Evolutionary conservation across 2,888 invertebrate species (phyloP).

Genomic region (Melolontha melolontha): DNA sequence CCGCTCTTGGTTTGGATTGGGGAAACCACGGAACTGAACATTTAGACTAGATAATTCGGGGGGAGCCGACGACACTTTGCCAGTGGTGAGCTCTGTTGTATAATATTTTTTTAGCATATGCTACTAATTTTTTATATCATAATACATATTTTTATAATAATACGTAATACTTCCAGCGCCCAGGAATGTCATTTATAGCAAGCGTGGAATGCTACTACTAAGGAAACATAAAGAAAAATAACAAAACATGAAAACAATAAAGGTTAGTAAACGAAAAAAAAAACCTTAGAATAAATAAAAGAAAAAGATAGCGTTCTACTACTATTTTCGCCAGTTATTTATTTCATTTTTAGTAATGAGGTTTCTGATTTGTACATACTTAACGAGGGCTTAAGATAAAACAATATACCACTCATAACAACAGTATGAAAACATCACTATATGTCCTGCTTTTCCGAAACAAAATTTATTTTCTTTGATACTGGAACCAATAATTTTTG

Average conservation of each 20-base stretch:
- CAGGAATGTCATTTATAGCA: constrained; percentile 62
- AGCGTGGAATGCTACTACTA: constrained; percentile 61
- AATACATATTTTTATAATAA: constrained; percentile 40
- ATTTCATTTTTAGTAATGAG: constrained; percentile 9
- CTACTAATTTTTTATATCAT: constrained; percentile 7
- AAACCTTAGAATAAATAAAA: too few species aligned
- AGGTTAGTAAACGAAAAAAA: too few species aligned
- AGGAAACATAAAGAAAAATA: not conserved
- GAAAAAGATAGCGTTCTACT: constrained; percentile 10
- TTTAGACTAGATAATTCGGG: constrained; percentile 51
- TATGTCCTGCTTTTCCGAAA: too few species aligned
- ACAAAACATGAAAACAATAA: too few species aligned
- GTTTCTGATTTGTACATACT: constrained; percentile 23
- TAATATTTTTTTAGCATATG: not conserved
- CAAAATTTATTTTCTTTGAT: too few species aligned
- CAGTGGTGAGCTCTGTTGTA: constrained; percentile 45
- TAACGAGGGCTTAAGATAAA: constrained; percentile 9
- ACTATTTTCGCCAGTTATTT: constrained; percentile 18
- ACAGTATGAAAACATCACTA: too few species aligned
- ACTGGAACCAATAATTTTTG: too few species aligned
- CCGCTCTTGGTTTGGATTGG: constrained; percentile 41
- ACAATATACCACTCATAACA: too few species aligned
- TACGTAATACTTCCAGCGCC: constrained; percentile 58
- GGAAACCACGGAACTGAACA: constrained; percentile 43
- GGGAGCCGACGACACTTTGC: constrained; percentile 42